Conservation (phyloP, 2,888 invertebrate species). For the Ligdia adustata region DNA sequence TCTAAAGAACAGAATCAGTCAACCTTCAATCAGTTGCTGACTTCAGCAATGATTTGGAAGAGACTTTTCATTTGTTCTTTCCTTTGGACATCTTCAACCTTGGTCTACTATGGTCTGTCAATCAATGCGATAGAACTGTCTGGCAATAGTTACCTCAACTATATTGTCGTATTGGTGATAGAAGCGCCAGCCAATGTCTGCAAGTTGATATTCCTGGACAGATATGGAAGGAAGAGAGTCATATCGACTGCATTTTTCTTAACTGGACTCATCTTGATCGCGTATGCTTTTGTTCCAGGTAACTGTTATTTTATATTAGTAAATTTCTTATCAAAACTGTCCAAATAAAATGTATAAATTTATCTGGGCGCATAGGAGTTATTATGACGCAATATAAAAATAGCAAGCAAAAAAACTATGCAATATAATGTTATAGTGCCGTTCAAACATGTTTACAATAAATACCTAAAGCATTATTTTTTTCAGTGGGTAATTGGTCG, state of each 20-base stretch:
- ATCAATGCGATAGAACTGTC: slow-evolving; percentile 90
- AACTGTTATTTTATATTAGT: slow-evolving; percentile 2
- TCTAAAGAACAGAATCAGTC: slow-evolving; percentile 63
- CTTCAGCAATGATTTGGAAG: slow-evolving; percentile 82
- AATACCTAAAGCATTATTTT: no score
- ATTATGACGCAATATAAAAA: no score
- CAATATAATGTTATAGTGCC: no score
- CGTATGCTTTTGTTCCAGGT: slow-evolving; percentile 86
- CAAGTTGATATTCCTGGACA: slow-evolving; percentile 86
- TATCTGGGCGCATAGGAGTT: no score
- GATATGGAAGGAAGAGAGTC: slow-evolving; percentile 86
- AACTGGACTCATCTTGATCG: slow-evolving; percentile 86
- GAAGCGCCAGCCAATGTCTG: slow-evolving; percentile 91
- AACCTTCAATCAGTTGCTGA: slow-evolving; percentile 64
- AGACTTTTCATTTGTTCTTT: slow-evolving; percentile 87
- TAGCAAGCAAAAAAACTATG: no score
- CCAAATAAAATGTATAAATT: no score
- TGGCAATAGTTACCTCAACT: slow-evolving; percentile 91
- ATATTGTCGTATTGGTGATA: slow-evolving; percentile 85
- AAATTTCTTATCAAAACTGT: no score
- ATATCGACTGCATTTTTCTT: slow-evolving; percentile 85
- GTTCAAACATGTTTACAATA: no score
- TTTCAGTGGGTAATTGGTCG: slow-evolving; percentile 78
- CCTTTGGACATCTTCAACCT: slow-evolving; percentile 90
- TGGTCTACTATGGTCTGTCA: slow-evolving; percentile 92